phyloP scores from a whole-genome alignment of 2,888 invertebrate species.

The Drosophila cognata region DNA sequence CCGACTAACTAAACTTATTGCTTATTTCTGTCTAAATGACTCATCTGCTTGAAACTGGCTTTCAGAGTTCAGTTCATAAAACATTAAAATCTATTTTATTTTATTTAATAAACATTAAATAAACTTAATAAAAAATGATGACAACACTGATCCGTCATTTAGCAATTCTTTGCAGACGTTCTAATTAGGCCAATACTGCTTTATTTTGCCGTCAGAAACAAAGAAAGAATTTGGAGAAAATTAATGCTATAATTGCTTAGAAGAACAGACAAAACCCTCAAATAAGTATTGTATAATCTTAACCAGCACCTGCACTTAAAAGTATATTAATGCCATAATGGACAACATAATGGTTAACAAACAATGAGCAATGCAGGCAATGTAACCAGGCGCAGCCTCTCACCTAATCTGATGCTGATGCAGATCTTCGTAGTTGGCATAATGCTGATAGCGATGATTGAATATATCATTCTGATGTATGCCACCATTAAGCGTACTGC shows the following conservation, averaged over 20 bases:
- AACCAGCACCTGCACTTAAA: slow-evolving; percentile 32
- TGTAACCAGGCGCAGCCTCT: slow-evolving; percentile 74
- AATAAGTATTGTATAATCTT: not conserved
- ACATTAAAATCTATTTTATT: not conserved
- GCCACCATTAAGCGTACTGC: slow-evolving; percentile 64
- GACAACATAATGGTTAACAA: not conserved
- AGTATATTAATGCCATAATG: not conserved
- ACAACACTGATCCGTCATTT: not conserved
- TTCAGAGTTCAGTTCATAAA: not conserved
- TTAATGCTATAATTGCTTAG: not conserved
- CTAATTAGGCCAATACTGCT: not conserved
- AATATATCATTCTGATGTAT: slow-evolving; percentile 85
- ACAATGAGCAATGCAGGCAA: not conserved
- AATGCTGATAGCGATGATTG: slow-evolving; percentile 87
- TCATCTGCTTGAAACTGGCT: not conserved
- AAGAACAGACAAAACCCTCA: not conserved
- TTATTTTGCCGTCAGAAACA: not conserved
- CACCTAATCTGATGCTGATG: slow-evolving; percentile 94
- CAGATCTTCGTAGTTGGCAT: slow-evolving; percentile 94
- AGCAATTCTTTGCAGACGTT: not conserved
- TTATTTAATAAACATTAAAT: not conserved
- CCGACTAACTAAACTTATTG: not conserved
- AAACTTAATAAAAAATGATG: too few species aligned
- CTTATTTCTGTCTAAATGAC: not conserved
- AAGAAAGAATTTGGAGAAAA: not conserved